A percentile compares a stretch with the other conserved stretches of the same genome.
Evolutionary conservation across 2,888 invertebrate species (phyloP).

Genomic region (Stenoptilia bipunctidactyla): DNA sequence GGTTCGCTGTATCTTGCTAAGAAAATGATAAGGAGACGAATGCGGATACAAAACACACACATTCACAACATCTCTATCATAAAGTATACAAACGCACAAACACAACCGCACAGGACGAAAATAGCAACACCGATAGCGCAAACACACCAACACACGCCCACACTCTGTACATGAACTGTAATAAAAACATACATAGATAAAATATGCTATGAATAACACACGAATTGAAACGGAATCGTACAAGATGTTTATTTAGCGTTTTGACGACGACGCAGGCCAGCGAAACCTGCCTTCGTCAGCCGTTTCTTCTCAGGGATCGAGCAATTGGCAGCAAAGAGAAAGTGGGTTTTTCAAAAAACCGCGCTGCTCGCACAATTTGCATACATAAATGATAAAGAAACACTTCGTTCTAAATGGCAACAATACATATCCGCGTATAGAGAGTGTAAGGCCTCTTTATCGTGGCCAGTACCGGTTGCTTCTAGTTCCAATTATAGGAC

Average conservation of each 20-base stretch:
- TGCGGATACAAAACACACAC: conserved; percentile 52
- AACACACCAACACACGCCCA: conserved; percentile 68
- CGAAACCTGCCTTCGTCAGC: conserved; percentile 6
- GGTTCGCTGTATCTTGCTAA: conserved; percentile 41
- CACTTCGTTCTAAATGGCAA: conserved; percentile 28
- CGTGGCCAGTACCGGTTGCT: conserved; percentile 44
- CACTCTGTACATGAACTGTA: conserved; percentile 60
- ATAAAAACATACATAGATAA: conserved; percentile 62
- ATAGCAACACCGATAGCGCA: conserved; percentile 64
- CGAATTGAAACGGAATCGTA: conserved; percentile 54
- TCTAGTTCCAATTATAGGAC: conserved; percentile 53
- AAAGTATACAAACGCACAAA: conserved; percentile 26
- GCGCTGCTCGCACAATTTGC: not conserved
- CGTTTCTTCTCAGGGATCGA: conserved; percentile 13
- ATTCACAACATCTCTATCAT: conserved; percentile 17
- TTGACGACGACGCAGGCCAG: too few relatives aligned
- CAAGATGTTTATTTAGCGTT: conserved; percentile 35
- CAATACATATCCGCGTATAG: conserved; percentile 4
- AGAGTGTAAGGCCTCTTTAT: conserved; percentile 10
- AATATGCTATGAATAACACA: conserved; percentile 53
- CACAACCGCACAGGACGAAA: conserved; percentile 33
- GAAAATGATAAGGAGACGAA: conserved; percentile 56
- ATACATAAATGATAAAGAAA: conserved; percentile 13
- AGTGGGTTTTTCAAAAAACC: conserved; percentile 30
- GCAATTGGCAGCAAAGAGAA: conserved; percentile 28